These are phyloP conservation scores for Corapipo altera DNA, from an alignment of 2,113 vertebrate genomes.

Conservation along the genomic window DNA sequence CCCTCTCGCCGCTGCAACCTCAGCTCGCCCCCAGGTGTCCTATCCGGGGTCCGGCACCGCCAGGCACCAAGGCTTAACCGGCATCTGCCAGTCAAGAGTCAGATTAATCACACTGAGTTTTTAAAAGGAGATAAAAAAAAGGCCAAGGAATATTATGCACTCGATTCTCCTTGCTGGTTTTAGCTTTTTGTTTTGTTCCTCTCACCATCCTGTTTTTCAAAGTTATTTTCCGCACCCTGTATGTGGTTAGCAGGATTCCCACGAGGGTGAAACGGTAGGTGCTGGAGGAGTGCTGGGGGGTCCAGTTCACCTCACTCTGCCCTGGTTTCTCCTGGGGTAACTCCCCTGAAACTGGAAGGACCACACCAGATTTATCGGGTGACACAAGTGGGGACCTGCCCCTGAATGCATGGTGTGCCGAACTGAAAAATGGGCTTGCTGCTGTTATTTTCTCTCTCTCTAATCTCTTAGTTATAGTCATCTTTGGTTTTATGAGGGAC, in stretches of 20 bases:
- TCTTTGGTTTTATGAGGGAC: not conserved
- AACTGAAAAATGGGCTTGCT: not conserved
- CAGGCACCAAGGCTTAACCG: not conserved
- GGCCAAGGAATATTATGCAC: not conserved
- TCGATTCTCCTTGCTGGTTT: not conserved
- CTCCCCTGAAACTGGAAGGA: not conserved
- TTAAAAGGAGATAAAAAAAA: not conserved
- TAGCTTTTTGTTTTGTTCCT: not conserved
- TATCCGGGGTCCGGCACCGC: accelerated
- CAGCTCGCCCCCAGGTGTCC: not conserved
- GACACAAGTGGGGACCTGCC: not conserved
- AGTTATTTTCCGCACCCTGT: not conserved
- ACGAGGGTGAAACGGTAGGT: not conserved
- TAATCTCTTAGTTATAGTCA: conserved; percentile 15
- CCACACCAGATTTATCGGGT: accelerated
- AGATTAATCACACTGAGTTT: not conserved
- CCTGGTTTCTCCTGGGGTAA: not conserved
- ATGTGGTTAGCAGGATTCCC: not conserved
- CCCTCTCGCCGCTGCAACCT: not conserved
- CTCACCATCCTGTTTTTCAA: not conserved
- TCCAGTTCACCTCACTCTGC: accelerated
- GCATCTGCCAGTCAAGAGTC: not conserved
- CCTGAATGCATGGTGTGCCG: accelerated
- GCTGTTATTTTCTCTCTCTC: not conserved
- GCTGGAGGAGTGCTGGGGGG: not conserved